Evolutionary conservation across 2,797 vertebrate genomes (phyloP).

Genomic region (Echeneis naucrates): DNA sequence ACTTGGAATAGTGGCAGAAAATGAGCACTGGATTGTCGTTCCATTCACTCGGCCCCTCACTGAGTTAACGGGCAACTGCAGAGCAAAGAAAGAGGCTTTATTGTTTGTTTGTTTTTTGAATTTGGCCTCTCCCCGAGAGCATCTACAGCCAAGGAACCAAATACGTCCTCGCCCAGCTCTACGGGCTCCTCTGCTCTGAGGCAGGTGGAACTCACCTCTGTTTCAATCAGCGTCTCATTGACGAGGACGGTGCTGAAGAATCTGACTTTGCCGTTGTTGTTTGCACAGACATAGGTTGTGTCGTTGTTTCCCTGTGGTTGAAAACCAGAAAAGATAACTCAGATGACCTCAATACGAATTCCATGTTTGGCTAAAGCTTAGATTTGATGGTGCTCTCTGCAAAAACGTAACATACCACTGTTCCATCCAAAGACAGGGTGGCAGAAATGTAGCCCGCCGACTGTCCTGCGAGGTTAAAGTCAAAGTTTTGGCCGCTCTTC

Average conservation of each 20-base stretch:
- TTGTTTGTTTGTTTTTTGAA: too few relatives aligned
- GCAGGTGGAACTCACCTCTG: slow-evolving; percentile 15
- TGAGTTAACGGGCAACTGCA: slow-evolving; percentile 35
- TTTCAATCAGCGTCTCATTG: fast-evolving
- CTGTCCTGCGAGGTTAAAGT: slow-evolving; percentile 38
- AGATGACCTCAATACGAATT: not conserved
- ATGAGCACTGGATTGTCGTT: slow-evolving; percentile 44
- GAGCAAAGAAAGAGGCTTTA: not conserved
- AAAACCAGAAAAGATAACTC: slow-evolving; percentile 19
- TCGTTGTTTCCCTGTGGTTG: slow-evolving; percentile 29
- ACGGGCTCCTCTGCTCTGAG: not conserved
- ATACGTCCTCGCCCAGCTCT: too few relatives aligned
- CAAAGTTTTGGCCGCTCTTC: slow-evolving; percentile 3
- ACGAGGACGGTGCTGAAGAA: not conserved
- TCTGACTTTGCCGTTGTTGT: fast-evolving
- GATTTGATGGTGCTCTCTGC: not conserved
- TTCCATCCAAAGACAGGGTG: fast-evolving
- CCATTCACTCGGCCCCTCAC: slow-evolving; percentile 28
- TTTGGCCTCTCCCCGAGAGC: too few relatives aligned
- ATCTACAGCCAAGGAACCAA: too few relatives aligned
- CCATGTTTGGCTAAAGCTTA: not conserved
- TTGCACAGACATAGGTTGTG: slow-evolving; percentile 62
- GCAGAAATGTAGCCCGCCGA: slow-evolving; percentile 33
- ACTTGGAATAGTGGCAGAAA: slow-evolving; percentile 27
- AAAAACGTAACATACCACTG: slow-evolving; percentile 30